A percentile compares a stretch with the other conserved stretches of the same genome.
These are phyloP conservation scores for Hiodon alosoides DNA, from an alignment of 2,113 vertebrate genomes.

Conservation along the genomic window DNA sequence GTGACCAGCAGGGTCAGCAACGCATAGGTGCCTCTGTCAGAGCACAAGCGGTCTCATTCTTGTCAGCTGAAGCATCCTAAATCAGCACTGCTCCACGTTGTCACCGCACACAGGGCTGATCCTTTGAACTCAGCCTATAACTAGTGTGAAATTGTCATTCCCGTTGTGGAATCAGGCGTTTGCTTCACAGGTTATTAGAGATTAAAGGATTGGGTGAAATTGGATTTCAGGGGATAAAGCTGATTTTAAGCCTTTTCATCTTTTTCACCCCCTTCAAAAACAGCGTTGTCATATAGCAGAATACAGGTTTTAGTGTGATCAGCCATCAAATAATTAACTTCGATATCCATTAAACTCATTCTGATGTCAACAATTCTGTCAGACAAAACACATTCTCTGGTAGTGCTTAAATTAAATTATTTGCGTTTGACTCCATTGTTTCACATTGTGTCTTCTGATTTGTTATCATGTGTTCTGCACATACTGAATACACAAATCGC, in stretches of 20 bases:
- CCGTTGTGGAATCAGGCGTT: slow-evolving; percentile 24
- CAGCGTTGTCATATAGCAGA: slow-evolving; percentile 6
- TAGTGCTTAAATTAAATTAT: too few species aligned
- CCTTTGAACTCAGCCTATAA: slow-evolving; percentile 21
- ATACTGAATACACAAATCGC: neutral
- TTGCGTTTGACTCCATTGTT: too few species aligned
- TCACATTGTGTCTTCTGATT: too few species aligned
- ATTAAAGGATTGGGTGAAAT: slow-evolving; percentile 33
- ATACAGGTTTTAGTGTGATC: slow-evolving; percentile 9
- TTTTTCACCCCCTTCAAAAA: neutral
- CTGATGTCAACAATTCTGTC: too few species aligned
- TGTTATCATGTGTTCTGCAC: slow-evolving; percentile 15
- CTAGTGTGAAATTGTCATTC: slow-evolving; percentile 39
- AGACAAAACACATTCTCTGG: too few species aligned
- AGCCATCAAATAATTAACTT: slow-evolving; percentile 16
- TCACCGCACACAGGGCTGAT: slow-evolving; percentile 20
- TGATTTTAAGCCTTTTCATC: slow-evolving; percentile 1
- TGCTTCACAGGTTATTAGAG: slow-evolving; percentile 37
- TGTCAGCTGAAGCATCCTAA: slow-evolving; percentile 14
- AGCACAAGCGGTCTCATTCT: slow-evolving; percentile 8
- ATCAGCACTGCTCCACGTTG: slow-evolving; percentile 14
- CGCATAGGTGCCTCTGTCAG: neutral
- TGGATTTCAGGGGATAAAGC: slow-evolving; percentile 32
- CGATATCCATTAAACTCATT: slow-evolving; percentile 23
- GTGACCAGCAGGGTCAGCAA: neutral